Conservation (phyloP, 2,797 vertebrate genomes). For the Pitangus sulphuratus region DNA sequence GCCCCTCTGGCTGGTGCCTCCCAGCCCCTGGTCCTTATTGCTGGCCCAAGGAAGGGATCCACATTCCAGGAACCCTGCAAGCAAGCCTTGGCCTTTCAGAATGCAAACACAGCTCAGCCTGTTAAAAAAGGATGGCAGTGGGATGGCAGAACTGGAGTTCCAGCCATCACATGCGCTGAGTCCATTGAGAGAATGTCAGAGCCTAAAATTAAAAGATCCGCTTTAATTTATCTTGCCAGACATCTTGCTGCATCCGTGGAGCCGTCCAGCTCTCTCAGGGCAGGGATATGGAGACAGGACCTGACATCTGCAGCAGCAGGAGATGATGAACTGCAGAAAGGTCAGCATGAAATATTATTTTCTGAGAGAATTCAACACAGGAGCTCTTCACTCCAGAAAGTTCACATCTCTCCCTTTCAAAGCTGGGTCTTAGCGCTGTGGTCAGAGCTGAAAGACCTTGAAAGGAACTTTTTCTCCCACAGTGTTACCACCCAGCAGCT, state of each 20-base stretch:
- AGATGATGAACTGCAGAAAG: conserved; percentile 7
- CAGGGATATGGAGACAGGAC: conserved; percentile 17
- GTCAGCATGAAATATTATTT: conserved; percentile 1
- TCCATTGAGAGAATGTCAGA: not conserved
- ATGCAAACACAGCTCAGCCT: not conserved
- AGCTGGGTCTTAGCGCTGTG: not conserved
- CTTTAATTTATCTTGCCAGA: not conserved
- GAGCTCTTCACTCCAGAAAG: not conserved
- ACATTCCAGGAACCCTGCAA: not conserved
- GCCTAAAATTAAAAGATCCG: not conserved
- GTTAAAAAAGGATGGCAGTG: accelerated
- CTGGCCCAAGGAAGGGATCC: not conserved
- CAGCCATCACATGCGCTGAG: not conserved
- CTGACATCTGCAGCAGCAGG: conserved; percentile 35
- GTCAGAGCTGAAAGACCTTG: not conserved
- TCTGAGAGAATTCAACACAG: not conserved
- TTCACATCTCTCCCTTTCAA: not conserved
- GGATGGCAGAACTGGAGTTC: not conserved
- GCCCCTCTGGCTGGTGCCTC: not conserved
- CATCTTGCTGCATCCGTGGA: not conserved
- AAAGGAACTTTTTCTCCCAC: not conserved
- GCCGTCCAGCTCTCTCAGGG: not conserved
- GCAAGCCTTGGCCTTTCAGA: not conserved
- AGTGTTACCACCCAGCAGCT: not conserved
- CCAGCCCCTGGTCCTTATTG: not conserved